Percentiles rank a stretch among this genome's conserved stretches.
phyloP scores from a whole-genome alignment of 1,140 invertebrate species.

The Parapsyche elsis region DNA sequence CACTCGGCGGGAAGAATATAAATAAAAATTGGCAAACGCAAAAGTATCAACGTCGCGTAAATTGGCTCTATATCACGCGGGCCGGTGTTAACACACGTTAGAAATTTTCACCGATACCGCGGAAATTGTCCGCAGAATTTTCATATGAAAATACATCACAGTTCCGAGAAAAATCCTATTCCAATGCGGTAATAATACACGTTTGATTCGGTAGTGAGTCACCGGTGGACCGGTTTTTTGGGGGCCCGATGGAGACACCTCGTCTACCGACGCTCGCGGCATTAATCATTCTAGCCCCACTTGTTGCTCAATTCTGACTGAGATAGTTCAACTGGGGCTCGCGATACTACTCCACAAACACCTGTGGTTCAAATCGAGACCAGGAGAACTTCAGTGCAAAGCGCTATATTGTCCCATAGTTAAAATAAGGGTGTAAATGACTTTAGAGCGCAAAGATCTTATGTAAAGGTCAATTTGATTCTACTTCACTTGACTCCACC shows the following conservation, averaged over 20 bases:
- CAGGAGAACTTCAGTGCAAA: too few relatives aligned
- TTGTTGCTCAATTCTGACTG: neutral
- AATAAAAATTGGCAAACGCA: conserved; percentile 36
- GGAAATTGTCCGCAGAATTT: neutral
- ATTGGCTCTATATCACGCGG: neutral
- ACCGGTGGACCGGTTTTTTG: neutral
- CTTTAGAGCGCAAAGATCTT: too few relatives aligned
- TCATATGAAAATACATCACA: neutral
- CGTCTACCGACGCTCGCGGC: neutral
- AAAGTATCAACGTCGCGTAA: conserved; percentile 16
- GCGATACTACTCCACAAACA: too few relatives aligned
- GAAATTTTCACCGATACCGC: neutral
- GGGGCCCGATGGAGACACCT: conserved; percentile 5
- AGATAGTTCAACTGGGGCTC: too few relatives aligned
- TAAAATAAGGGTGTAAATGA: too few relatives aligned
- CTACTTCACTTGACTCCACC: too few relatives aligned
- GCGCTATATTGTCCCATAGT: too few relatives aligned
- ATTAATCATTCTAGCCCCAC: neutral
- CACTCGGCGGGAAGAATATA: neutral
- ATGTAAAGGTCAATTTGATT: too few relatives aligned
- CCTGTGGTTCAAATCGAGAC: too few relatives aligned
- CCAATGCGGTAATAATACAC: neutral
- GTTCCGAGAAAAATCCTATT: neutral
- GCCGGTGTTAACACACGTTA: neutral
- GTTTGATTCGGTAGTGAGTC: conserved; percentile 1